Evolutionary conservation across 2,797 vertebrate genomes (phyloP), one percentile per base, ranked within the genome.

Genomic region (Peromyscus eremicus): DNA sequence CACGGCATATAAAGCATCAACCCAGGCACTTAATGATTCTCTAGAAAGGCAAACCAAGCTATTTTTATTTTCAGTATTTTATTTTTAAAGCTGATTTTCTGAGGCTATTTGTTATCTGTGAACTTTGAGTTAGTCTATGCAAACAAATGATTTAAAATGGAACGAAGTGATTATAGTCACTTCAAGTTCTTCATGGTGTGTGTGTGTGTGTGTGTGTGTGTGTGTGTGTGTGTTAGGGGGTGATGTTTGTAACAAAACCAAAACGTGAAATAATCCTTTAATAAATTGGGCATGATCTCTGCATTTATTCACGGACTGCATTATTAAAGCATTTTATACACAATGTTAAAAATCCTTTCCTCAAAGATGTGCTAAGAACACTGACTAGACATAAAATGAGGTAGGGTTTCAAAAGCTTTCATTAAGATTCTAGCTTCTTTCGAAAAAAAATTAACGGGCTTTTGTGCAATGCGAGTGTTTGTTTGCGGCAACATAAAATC

Each of bases 381-480:
- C 17, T n/a, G 32, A n/a, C 34, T 60, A 70, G 46, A 71, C 55
- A 32, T 75, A 46, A 75, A 95, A 81, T 37, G 60, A 43, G 16
- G 3, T 66, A 27, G 76, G 55, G 13, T 85, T 97, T 89, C 16
- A 64, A 92, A 68, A 34, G 9, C 40, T 2, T 2, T 49, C 95
- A 32, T 40, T 27, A 34, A 85, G 60, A 32, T 94, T 92, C 84
- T 91, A 73, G 77, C 21, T 62, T 4, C 94, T 96, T 98, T 77
- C 68, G 92, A 40, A 10, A 13, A 10, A 27, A 34, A 86, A 66
- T 46, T n/a, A 34, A 37, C 16, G 27, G 34, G 21, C 49, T 84
- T 91, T 93, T 57, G 52, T 29, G 13, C 9, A 49, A 23, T 13
- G n/a, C 0, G 13, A 71, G 70, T 17, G 29, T 32, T 1, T 97